Evolutionary conservation across 2,797 vertebrate genomes (phyloP), one percentile per base, ranked within the genome.

Genomic region (Decapterus maruadsi): DNA sequence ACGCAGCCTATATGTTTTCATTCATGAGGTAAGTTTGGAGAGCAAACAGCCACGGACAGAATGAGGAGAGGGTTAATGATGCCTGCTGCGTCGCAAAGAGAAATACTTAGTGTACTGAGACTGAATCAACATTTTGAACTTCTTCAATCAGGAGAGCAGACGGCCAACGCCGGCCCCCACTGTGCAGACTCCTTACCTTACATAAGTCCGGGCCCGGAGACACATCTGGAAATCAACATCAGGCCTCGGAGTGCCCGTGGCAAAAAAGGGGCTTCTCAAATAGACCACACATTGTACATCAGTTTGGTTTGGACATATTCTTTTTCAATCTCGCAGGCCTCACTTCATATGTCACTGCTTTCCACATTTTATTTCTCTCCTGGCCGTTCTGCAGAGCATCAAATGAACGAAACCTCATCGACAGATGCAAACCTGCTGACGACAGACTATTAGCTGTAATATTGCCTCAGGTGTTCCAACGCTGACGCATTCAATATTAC

Each of bases 141-240:
- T 82, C 77, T 87, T 90, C 76, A 86, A 78, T 90, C 85, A 83
- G 68, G 72, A 53, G 40, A 46, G 76, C 69, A 81, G 64, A 83
- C 67, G 55, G 78, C 71, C 69, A 80, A 69, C 8, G 20, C 58
- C 81, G 38, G 57, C 78, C 84, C 82, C 82, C 70, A 57, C 83
- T 74, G 82, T 74, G 78, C 82, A 80, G 56, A 62, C 77, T 69
- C 75, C 82, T 89, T 20, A 72, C 75, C 83, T 91, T 90, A 90
- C 84, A 86, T 91, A 93, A 91, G 81, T 86, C 85, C 78, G 68
- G 51, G 63, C 69, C 75, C 56, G 29, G 62, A 77, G 76, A 89
- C 80, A 93, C 91, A 91, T 92, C 90, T 93, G 92, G 89, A 94
- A 89, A 90, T 88, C 81, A 80, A 53, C 78, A 80, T 85, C 81